Evolutionary conservation across 2,113 vertebrate species (phyloP), one percentile per base, ranked within the genome.

Genomic region (Pteruthius melanotis): DNA sequence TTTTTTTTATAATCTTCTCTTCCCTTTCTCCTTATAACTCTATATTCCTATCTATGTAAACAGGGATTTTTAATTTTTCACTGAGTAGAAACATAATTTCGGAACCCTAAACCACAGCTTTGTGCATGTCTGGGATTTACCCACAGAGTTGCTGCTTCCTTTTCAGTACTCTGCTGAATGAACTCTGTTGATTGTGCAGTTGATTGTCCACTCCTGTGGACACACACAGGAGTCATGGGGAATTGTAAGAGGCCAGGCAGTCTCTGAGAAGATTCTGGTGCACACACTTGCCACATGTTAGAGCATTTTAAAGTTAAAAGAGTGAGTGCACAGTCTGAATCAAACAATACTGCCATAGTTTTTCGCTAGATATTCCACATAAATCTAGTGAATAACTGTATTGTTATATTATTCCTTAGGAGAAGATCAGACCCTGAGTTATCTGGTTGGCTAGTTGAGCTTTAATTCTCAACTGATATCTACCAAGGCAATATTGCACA

Each of bases 141-240:
- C 14, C 18, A 6, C 6, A 69, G 23, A 17, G 26, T 8, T 82
- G 3, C 45, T 61, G 5, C 52, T 74, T 87, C 39, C 31, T 88
- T 65, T 83, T 42, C 26, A n/a, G 16, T 52, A n/a, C 40, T 71
- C 20, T 77, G 44, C 26, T 76, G 56, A 63, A 79, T n/a, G 21
- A 75, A 64, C 22, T 54, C 18, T 37, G 10, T 49, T 31, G 9
- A 18, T 71, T 69, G 40, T 78, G 20, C 13, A 2, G n/a, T n/a
- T n/a, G n/a, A n/a, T n/a, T n/a, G n/a, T n/a, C n/a, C 27, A 26
- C 11, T 16, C n/a, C n/a, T n/a, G n/a, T n/a, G 15, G 13, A 31
- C 0, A 2, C 9, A 33, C 0, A 0, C 39, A 74, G 20, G 23
- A 30, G 35, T 80, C 31, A 40, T 21, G 21, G 64, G 24, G 28